phyloP scores from a whole-genome alignment of 1,140 invertebrate genomes.

The Nylanderia fulva region DNA sequence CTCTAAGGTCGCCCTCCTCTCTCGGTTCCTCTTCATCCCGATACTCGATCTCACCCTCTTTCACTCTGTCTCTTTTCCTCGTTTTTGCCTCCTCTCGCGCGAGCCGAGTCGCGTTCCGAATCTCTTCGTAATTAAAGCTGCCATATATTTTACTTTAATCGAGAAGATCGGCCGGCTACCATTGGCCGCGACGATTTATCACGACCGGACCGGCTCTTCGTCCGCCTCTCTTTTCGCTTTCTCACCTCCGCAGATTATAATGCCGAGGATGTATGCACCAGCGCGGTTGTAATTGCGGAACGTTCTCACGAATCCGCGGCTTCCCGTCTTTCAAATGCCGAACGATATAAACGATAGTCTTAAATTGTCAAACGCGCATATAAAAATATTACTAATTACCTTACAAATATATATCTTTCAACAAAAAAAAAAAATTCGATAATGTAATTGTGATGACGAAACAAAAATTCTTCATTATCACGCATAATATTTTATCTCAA shows the following conservation, averaged over 20 bases:
- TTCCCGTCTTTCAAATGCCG: constrained; percentile 7
- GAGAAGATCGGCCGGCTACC: constrained; percentile 76
- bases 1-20: constrained; percentile 77
- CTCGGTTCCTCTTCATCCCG: constrained; percentile 55
- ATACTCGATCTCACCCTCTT: constrained; percentile 47
- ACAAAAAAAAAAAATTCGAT: too few species aligned
- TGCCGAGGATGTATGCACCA: constrained; percentile 60
- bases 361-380: not conserved
- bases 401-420: not conserved
- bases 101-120: constrained; percentile 71
- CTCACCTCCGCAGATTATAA: constrained; percentile 67
- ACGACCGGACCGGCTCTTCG: constrained; percentile 34
- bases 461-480: too few species aligned
- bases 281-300: constrained; percentile 54
- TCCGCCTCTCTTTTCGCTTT: constrained; percentile 49
- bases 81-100: constrained; percentile 2
- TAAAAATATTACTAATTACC: not conserved
- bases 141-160: constrained; percentile 84
- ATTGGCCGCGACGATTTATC: constrained; percentile 78
- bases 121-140: constrained; percentile 82
- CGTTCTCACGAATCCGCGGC: constrained; percentile 26
- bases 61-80: not conserved
- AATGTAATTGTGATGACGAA: not conserved
- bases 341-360: not conserved
- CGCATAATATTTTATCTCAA: not conserved